A percentile compares a stretch with the other conserved stretches of the same genome.
Evolutionary conservation across 2,113 vertebrate species (phyloP).

Genomic region (Neolamprologus longior): DNA sequence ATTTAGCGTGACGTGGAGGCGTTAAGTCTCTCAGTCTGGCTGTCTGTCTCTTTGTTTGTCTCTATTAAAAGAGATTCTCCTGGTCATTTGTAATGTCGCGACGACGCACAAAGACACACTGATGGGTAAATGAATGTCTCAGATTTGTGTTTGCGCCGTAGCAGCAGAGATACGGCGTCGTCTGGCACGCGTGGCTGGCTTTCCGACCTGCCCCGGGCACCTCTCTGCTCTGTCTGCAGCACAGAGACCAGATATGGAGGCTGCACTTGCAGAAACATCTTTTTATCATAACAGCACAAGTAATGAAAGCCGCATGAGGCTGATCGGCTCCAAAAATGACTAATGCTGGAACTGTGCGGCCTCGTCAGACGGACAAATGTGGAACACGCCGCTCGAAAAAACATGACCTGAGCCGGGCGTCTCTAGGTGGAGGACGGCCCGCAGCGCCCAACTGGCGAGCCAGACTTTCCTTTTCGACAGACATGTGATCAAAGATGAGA

Average conservation of each 20-base stretch:
- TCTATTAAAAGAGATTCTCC: constrained; percentile 31
- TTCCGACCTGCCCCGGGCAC: constrained; percentile 4
- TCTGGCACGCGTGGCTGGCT: not conserved
- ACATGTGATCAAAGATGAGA: constrained; percentile 34
- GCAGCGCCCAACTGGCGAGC: not conserved
- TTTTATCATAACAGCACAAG: constrained; percentile 46
- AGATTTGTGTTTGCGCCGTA: not conserved
- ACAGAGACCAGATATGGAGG: not conserved
- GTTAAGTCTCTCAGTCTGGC: constrained; percentile 62
- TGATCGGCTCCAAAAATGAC: constrained; percentile 55
- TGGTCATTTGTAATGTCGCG: constrained; percentile 14
- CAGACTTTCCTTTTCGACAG: constrained; percentile 1
- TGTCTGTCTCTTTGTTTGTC: constrained; percentile 53
- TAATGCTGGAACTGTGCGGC: constrained; percentile 41
- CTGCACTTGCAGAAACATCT: constrained; percentile 37
- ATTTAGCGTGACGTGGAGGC: constrained; percentile 32
- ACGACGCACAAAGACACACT: not conserved
- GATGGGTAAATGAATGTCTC: constrained; percentile 29
- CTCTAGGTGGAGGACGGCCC: constrained; percentile 1
- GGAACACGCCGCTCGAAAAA: constrained; percentile 20
- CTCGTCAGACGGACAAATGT: constrained; percentile 45
- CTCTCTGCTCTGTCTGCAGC: constrained; percentile 2
- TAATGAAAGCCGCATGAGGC: constrained; percentile 54
- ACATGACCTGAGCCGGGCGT: constrained; percentile 19
- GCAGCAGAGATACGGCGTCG: not conserved